Conservation (phyloP, 1,140 invertebrate species). For the Berghia stephanieae region DNA sequence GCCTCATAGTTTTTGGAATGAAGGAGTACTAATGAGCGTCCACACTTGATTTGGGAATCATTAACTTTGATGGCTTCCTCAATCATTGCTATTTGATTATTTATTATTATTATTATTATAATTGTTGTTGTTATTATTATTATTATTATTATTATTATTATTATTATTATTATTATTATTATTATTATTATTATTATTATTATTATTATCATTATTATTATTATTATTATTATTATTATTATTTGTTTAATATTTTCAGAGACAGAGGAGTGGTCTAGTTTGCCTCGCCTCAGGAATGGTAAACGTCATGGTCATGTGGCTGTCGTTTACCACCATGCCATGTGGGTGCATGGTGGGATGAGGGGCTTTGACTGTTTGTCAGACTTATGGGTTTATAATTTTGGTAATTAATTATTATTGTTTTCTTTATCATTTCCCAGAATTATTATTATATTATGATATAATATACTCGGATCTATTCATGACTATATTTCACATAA, state of each 20-base stretch:
- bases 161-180: background rate
- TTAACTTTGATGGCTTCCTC: too few relatives aligned
- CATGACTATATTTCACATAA: background rate
- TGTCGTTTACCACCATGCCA: slow-evolving; percentile 79
- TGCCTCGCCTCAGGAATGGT: slow-evolving; percentile 69
- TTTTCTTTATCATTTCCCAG: background rate
- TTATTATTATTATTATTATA: background rate
- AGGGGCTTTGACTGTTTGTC: slow-evolving; percentile 82
- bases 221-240: background rate
- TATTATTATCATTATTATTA: background rate
- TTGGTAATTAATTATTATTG: slow-evolving; percentile 64
- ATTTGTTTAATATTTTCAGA: slow-evolving; percentile 48
- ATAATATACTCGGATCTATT: background rate
- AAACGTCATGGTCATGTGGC: slow-evolving; percentile 86
- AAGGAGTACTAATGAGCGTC: too few relatives aligned
- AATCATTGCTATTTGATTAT: too few relatives aligned
- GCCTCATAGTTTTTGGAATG: too few relatives aligned
- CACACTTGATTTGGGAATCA: too few relatives aligned
- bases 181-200: background rate
- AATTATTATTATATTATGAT: background rate
- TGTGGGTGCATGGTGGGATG: slow-evolving; percentile 92
- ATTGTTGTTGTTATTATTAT: background rate
- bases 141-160: background rate
- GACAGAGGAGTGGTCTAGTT: slow-evolving; percentile 64
- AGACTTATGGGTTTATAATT: slow-evolving; percentile 88